Base-by-base conservation (phyloP, 2,797 vertebrate genomes). In the Rhinophrynus dorsalis region DNA sequence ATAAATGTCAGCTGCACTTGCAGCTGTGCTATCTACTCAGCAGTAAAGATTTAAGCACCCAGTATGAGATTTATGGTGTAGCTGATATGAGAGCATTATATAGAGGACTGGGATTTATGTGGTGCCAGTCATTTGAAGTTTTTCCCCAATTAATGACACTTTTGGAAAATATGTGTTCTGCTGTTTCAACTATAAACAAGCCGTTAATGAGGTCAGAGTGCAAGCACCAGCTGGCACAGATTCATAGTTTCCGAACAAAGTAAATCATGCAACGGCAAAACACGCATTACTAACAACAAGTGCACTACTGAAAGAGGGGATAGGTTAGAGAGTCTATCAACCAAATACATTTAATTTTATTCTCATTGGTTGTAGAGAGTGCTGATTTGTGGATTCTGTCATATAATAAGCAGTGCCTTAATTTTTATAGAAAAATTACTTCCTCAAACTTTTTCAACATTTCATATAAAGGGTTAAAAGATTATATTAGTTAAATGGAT, bases 131-230 rank as follows among this genome's bases (percentile, higher is more conserved):
- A 85, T 80, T 83, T 79, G 78, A 45, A 63, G 58, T 44, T 75
- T 42, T 66, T 78, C 77, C 69, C 78, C 81, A 84, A 82, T 83
- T 83, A 86, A 81, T 81, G 80, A 80, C 81, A 85, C 81, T 81
- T 82, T 79, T 65, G 68, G 52, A 64, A 55, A 64, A 72, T 65
- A 58, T 65, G 68, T 64, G 54, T 59, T 78, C 79, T 80, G 80
- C 78, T 75, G 68, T 76, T 84, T 79, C 72, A 77, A 81, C 80
- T 78, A 85, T 78, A 85, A 85, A 79, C 69, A 77, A 80, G 79
- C 79, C 80, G 59, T 84, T 84, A 74, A 71, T 68, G 58, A 48
- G 80, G 82, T 81, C 80, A 60, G 3, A 32, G 84, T 76, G 80
- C 75, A 76, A 42, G 1, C 63, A 70, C 74, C 23, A 35, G 51